Conservation (phyloP, 2,888 invertebrate genomes). For the Andrena flavipes region DNA sequence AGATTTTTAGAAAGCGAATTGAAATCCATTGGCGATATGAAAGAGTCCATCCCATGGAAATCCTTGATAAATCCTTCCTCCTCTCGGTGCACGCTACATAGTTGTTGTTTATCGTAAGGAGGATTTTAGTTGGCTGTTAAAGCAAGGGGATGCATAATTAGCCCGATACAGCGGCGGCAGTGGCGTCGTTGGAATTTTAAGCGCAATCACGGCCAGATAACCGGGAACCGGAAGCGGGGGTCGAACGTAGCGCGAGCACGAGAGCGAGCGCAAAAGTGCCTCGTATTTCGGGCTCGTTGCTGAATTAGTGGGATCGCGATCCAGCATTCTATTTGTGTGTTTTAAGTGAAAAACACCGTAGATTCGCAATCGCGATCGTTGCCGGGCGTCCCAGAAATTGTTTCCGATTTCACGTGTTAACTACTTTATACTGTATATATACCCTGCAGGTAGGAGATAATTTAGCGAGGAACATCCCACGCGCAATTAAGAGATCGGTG, state of each 20-base stretch:
- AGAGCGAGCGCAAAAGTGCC: slow-evolving; percentile 36
- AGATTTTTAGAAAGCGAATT: background rate
- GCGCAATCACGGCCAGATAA: slow-evolving; percentile 44
- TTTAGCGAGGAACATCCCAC: background rate
- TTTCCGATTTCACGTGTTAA: slow-evolving; percentile 3
- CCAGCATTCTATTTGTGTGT: slow-evolving; percentile 39
- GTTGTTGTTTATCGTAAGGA: slow-evolving; percentile 43
- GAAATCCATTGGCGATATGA: slow-evolving; percentile 27
- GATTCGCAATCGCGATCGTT: slow-evolving; percentile 15
- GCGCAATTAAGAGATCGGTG: no score
- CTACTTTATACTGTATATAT: background rate
- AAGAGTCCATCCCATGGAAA: background rate
- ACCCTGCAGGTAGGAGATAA: background rate
- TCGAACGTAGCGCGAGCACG: slow-evolving; percentile 19
- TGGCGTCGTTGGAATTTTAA: slow-evolving; percentile 51
- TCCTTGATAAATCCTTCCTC: slow-evolving; percentile 12
- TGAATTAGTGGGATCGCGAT: slow-evolving; percentile 45
- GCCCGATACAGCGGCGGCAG: slow-evolving; percentile 22
- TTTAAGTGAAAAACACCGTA: slow-evolving; percentile 42
- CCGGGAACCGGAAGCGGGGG: slow-evolving; percentile 33
- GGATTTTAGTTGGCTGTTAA: slow-evolving; percentile 40
- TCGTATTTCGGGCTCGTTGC: slow-evolving; percentile 36
- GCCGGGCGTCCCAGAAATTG: background rate
- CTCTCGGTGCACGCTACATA: background rate
- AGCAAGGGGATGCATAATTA: slow-evolving; percentile 43